phyloP scores from a whole-genome alignment of 2,888 invertebrate species.

The Augochlorella aurata region DNA sequence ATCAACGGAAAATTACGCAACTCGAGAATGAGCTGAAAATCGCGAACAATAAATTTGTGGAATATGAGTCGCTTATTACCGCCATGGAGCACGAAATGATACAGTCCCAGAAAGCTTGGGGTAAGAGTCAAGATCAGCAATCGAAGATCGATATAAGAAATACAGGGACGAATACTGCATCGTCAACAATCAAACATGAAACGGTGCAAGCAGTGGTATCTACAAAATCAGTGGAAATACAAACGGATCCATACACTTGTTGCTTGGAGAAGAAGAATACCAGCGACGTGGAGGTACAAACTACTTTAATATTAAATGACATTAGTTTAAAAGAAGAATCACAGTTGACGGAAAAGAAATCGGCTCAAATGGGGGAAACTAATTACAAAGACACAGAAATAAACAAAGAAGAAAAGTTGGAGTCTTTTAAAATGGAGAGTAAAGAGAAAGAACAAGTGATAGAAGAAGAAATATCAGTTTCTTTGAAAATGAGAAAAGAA shows the following conservation, averaged over 20 bases:
- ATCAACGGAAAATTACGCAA: conserved; percentile 72
- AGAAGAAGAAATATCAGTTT: not conserved
- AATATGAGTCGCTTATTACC: conserved; percentile 69
- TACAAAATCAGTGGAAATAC: conserved; percentile 60
- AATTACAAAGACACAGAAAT: not conserved
- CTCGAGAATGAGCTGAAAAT: conserved; percentile 73
- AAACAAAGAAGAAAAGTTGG: not conserved
- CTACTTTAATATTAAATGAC: not conserved
- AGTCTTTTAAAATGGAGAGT: not conserved
- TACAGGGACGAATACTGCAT: conserved; percentile 43
- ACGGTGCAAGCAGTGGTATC: conserved; percentile 60
- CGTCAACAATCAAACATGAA: conserved; percentile 50
- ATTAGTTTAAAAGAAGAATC: not conserved
- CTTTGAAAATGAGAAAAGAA: too few relatives aligned
- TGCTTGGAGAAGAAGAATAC: conserved; percentile 52
- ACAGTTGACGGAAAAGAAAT: not conserved
- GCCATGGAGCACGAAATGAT: conserved; percentile 74
- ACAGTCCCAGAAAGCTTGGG: conserved; percentile 73
- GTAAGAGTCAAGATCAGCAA: conserved; percentile 31
- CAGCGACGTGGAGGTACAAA: conserved; percentile 27
- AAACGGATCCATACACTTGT: conserved; percentile 66
- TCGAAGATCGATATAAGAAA: conserved; percentile 4
- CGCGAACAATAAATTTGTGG: conserved; percentile 63
- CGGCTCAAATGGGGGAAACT: not conserved
- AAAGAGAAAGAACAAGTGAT: not conserved